Evolutionary conservation across 2,797 vertebrate species (phyloP).

Genomic region (Halcyon leucocephala): DNA sequence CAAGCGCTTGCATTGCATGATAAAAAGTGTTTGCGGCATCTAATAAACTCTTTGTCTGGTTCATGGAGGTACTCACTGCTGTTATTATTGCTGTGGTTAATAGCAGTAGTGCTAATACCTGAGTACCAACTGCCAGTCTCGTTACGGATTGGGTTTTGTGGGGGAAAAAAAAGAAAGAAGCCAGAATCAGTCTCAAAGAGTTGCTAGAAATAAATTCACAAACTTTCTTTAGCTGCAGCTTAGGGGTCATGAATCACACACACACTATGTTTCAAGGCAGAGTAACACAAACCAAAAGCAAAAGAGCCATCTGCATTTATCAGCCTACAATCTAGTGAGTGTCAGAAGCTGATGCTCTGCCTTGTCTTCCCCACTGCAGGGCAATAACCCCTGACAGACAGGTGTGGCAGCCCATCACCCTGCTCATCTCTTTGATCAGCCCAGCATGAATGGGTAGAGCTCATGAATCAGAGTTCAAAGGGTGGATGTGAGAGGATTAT

Average conservation of each 20-base stretch:
- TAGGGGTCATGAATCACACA: neutral
- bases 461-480: conserved; percentile 37
- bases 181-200: neutral
- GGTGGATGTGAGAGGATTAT: neutral
- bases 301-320: neutral
- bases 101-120: neutral
- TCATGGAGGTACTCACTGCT: neutral
- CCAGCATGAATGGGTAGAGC: neutral
- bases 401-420: neutral
- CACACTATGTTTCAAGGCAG: neutral
- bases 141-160: neutral
- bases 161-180: neutral
- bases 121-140: neutral
- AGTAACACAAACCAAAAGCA: neutral
- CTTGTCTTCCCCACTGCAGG: neutral
- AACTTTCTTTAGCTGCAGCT: neutral
- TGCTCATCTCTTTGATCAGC: neutral
- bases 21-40: neutral
- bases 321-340: neutral
- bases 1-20: neutral
- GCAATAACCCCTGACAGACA: conserved; percentile 2
- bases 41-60: neutral
- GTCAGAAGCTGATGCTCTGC: neutral
- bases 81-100: neutral
- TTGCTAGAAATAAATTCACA: neutral